phyloP scores from a whole-genome alignment of 2,888 invertebrate genomes.

The Dioctria rufipes region DNA sequence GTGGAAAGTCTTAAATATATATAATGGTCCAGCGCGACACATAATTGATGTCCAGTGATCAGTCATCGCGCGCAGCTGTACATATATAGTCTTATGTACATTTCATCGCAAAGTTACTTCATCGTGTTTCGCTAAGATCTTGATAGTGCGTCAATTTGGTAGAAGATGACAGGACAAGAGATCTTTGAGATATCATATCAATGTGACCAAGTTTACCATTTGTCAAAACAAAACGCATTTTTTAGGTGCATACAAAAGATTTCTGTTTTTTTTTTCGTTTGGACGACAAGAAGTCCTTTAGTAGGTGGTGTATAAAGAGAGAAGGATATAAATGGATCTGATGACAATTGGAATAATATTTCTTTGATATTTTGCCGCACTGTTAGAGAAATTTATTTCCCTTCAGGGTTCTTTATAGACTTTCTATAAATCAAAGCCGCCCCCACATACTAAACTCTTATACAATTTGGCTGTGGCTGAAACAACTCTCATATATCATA shows the following conservation, averaged over 20 bases:
- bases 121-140: slow-evolving; percentile 26
- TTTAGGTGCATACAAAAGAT: slow-evolving; percentile 5
- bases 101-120: not conserved
- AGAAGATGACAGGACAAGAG: slow-evolving; percentile 17
- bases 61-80: slow-evolving; percentile 11
- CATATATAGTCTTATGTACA: not conserved
- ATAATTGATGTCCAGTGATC: slow-evolving; percentile 40
- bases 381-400: not conserved
- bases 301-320: not conserved
- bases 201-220: slow-evolving; percentile 28
- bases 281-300: no score
- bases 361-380: slow-evolving; percentile 10
- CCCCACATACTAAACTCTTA: no score
- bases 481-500: not conserved
- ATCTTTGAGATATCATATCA: not conserved
- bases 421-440: no score
- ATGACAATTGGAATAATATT: not conserved
- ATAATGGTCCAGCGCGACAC: not conserved
- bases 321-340: slow-evolving; percentile 1
- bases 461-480: not conserved
- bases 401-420: no score
- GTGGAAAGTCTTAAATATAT: no score
- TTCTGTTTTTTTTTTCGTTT: no score
- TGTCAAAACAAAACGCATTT: slow-evolving; percentile 40
- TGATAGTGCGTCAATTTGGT: slow-evolving; percentile 34